Evolutionary conservation across 2,113 vertebrate genomes (phyloP).

Genomic region (Noctilio leporinus): DNA sequence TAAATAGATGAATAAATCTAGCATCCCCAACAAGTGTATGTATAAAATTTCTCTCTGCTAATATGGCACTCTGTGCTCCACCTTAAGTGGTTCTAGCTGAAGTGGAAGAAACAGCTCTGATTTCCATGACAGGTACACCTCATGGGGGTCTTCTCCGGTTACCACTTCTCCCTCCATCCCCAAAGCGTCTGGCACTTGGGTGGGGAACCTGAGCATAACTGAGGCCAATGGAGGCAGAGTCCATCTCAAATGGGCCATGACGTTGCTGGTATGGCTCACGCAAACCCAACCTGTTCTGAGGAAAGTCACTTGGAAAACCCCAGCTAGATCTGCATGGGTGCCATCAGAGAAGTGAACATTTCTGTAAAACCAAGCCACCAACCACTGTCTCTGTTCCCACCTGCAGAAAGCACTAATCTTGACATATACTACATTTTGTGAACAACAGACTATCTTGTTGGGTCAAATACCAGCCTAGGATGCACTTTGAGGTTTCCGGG

Average conservation of each 20-base stretch:
- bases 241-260: background rate
- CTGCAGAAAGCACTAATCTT: background rate
- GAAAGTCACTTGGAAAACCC: background rate
- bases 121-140: background rate
- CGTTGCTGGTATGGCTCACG: background rate
- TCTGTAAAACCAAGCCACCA: background rate
- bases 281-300: background rate
- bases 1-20: background rate
- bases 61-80: background rate
- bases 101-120: background rate
- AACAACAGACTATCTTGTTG: background rate
- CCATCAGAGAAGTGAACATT: no score
- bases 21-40: background rate
- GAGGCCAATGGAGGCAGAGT: background rate
- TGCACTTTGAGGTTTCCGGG: background rate
- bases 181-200: background rate
- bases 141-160: background rate
- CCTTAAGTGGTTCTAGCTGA: background rate
- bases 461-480: background rate
- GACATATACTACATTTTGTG: background rate
- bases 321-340: accelerated
- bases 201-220: background rate
- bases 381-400: background rate
- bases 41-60: background rate
- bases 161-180: background rate